Percentiles rank a stretch among this genome's conserved stretches.
phyloP scores from a whole-genome alignment of 2,888 invertebrate genomes.

The Lycophotia porphyrea region DNA sequence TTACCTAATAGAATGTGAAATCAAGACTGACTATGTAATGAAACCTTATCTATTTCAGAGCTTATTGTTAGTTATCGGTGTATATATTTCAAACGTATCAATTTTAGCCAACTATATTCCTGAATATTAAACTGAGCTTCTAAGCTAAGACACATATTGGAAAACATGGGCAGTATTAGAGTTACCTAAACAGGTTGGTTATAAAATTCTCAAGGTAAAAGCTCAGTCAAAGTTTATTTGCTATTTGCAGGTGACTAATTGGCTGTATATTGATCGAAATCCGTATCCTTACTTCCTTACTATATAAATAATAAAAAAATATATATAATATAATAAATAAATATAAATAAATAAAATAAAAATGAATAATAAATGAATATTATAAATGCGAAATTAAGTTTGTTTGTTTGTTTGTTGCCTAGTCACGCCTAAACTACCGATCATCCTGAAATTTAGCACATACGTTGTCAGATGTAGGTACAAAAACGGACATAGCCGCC shows the following conservation, averaged over 20 bases:
- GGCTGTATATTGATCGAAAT: neutral
- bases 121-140: neutral
- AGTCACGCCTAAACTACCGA: no score
- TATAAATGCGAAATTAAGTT: no score
- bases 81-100: constrained; percentile 1
- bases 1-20: constrained; percentile 7
- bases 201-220: neutral
- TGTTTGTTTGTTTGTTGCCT: no score
- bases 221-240: neutral
- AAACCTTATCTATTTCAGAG: neutral
- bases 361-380: no score
- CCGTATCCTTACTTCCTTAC: no score
- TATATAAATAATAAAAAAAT: no score
- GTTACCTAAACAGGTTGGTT: neutral
- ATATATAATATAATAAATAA: no score
- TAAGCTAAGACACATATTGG: neutral
- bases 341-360: no score
- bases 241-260: neutral
- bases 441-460: no score
- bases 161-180: neutral
- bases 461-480: no score
- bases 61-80: neutral
- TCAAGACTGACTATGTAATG: constrained; percentile 6
- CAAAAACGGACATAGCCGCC: no score
- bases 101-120: neutral